Conservation (phyloP, 2,797 vertebrate genomes). For the Garrulus glandarius region DNA sequence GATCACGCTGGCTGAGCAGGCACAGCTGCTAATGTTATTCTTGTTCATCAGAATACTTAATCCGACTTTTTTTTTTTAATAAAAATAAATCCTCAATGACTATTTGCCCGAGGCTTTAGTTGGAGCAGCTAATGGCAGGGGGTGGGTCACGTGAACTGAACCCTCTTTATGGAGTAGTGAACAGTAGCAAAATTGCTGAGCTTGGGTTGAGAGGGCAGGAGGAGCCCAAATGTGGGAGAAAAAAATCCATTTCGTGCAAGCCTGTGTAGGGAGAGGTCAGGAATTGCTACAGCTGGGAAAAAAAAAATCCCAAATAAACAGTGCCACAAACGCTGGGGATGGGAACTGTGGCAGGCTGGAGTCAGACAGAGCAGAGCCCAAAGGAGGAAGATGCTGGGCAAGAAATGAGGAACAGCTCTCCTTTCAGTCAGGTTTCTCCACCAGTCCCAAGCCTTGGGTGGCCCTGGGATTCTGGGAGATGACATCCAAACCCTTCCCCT, state of each 20-base stretch:
- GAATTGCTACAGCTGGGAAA: not conserved
- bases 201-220: not conserved
- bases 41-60: slow-evolving; percentile 63
- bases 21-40: slow-evolving; percentile 65
- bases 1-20: slow-evolving; percentile 40
- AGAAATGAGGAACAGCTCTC: not conserved
- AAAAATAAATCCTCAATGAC: slow-evolving; percentile 68
- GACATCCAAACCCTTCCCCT: accelerated
- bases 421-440: not conserved
- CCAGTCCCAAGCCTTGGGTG: not conserved
- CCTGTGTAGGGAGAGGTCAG: accelerated
- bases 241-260: accelerated
- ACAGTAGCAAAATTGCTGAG: slow-evolving; percentile 1
- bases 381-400: accelerated
- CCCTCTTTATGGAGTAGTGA: not conserved
- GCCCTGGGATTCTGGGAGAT: not conserved
- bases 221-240: not conserved
- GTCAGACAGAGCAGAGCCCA: accelerated
- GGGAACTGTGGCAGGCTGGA: not conserved
- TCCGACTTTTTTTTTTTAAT: slow-evolving; percentile 43
- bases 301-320: not conserved
- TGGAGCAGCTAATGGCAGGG: slow-evolving; percentile 41
- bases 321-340: not conserved
- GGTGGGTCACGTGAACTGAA: not conserved
- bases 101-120: slow-evolving; percentile 62